Evolutionary conservation across 2,113 vertebrate species (phyloP).

Genomic region (Tamias sibiricus): DNA sequence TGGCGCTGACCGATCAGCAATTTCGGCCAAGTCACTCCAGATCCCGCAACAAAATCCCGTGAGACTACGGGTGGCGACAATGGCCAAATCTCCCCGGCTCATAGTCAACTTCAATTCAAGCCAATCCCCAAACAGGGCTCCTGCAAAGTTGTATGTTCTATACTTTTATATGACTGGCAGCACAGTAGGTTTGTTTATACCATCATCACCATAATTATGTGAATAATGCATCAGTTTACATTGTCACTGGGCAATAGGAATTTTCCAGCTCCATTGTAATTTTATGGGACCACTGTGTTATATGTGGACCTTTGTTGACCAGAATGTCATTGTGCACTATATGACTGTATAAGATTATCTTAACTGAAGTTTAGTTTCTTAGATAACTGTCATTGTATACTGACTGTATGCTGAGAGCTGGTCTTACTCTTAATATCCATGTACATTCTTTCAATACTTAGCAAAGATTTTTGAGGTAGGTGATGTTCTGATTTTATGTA

Average conservation of each 20-base stretch:
- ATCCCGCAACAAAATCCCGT: too few relatives aligned
- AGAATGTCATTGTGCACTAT: neutral
- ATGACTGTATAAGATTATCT: neutral
- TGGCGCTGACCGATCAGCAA: too few relatives aligned
- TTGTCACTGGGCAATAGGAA: neutral
- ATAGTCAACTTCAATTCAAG: too few relatives aligned
- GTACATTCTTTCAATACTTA: neutral
- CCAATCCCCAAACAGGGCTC: too few relatives aligned
- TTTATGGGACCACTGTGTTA: neutral
- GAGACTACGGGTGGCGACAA: too few relatives aligned
- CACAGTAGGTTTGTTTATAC: neutral
- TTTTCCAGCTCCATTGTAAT: neutral
- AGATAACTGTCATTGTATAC: neutral
- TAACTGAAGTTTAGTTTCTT: slow-evolving; percentile 33
- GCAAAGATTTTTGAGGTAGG: neutral
- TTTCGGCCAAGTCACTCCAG: too few relatives aligned
- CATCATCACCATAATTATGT: neutral
- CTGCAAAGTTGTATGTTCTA: too few relatives aligned
- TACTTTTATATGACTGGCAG: too few relatives aligned
- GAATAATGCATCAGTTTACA: neutral
- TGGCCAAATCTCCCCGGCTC: too few relatives aligned
- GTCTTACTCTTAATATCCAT: neutral
- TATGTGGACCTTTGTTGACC: neutral
- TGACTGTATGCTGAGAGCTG: neutral
- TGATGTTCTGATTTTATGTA: neutral